These are phyloP conservation scores for Pararge aegeria DNA, from an alignment of 1,140 invertebrate species.

Conservation along the genomic window DNA sequence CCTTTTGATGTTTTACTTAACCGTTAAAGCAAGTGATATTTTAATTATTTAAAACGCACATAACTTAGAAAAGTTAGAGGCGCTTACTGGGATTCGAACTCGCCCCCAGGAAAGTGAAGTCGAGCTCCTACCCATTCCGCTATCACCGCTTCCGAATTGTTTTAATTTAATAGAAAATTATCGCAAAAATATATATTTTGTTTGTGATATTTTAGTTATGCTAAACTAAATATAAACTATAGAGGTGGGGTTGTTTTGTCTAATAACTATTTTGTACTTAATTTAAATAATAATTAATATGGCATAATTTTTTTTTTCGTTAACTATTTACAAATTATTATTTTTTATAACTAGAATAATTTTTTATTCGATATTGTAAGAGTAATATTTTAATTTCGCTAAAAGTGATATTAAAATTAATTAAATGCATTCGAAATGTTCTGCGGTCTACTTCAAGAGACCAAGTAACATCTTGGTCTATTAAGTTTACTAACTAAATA, in stretches of 20 bases:
- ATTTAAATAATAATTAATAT: constrained; percentile 42
- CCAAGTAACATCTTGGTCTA: too few species aligned
- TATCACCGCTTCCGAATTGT: too few species aligned
- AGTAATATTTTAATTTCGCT: neutral
- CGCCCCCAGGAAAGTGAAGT: too few species aligned
- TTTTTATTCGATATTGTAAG: neutral
- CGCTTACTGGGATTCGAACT: too few species aligned
- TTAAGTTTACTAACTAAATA: too few species aligned
- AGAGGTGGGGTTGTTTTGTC: constrained; percentile 46
- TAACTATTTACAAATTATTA: constrained; percentile 39
- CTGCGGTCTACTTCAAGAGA: too few species aligned
- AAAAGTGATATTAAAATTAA: neutral
- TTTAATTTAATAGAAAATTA: too few species aligned
- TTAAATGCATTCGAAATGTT: neutral
- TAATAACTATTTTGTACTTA: constrained; percentile 48
- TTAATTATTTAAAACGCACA: too few species aligned
- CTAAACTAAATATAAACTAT: constrained; percentile 17
- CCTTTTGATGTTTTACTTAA: too few species aligned
- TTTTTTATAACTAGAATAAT: constrained; percentile 15
- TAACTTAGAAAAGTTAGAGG: too few species aligned
- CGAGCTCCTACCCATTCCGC: too few species aligned
- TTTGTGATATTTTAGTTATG: neutral
- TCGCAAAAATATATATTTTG: neutral
- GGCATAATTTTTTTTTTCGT: constrained; percentile 42
- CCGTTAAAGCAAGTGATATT: too few species aligned